These are phyloP conservation scores for Babyrousa celebensis DNA, from an alignment of 2,797 vertebrate species.

Conservation along the genomic window DNA sequence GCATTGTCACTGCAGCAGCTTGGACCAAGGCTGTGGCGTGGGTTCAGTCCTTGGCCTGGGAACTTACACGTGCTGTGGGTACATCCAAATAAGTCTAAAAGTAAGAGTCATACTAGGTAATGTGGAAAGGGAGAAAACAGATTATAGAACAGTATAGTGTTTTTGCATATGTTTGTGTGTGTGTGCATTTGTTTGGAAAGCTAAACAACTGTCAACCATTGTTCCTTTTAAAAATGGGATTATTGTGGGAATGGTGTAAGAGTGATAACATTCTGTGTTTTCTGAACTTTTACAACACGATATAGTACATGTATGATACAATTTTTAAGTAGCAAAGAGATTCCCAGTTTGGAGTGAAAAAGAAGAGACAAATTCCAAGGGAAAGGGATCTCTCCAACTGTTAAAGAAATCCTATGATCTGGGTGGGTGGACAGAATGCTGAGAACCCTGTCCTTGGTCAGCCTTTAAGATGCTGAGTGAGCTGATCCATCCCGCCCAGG, in stretches of 20 bases:
- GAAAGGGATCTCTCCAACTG: not conserved
- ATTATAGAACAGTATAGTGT: not conserved
- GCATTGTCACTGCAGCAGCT: too few species aligned
- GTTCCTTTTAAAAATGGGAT: not conserved
- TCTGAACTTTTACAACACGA: not conserved
- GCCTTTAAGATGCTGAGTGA: not conserved
- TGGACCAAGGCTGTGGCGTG: too few species aligned
- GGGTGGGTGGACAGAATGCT: not conserved
- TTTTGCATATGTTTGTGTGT: not conserved
- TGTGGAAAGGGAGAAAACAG: not conserved
- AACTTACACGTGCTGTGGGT: too few species aligned
- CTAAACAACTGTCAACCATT: not conserved
- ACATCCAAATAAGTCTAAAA: too few species aligned
- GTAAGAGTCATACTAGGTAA: too few species aligned
- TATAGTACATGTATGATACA: not conserved
- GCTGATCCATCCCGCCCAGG: not conserved
- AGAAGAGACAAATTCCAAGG: not conserved
- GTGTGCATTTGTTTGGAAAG: not conserved
- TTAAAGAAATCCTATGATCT: not conserved
- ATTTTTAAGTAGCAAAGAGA: not conserved
- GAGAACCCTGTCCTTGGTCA: not conserved
- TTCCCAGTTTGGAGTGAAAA: slow-evolving; percentile 9
- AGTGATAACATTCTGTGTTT: not conserved
- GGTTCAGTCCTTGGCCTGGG: too few species aligned
- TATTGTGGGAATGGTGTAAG: not conserved